Evolutionary conservation across 2,113 vertebrate species (phyloP), one percentile per base, ranked within the genome.

Genomic region (Laterallus jamaicensis): DNA sequence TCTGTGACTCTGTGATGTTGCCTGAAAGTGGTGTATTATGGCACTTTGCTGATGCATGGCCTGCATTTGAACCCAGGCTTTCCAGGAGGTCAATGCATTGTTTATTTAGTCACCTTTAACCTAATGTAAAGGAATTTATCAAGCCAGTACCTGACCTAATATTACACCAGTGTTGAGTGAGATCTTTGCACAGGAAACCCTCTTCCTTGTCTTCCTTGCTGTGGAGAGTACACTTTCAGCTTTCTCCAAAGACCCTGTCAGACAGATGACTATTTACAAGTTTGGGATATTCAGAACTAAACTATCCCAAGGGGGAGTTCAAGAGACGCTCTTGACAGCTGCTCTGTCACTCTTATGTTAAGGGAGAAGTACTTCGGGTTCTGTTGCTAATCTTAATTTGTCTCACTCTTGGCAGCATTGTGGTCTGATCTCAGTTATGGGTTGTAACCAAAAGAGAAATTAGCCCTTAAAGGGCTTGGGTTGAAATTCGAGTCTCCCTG

Each of bases 401-500:
- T 68, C 84, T 96, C 83, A 49, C 4, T 13, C 44, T 91, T 82
- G 80, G 73, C 94, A 92, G 66, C 0, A 0, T 17, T 84, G 85
- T 49, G 67, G 83, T 71, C 89, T 97, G 91, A 82, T 58, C 80
- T 92, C 69, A 91, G 58, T 79, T 68, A 50, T 42, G 81, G 66
- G 62, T 47, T 95, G 84, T 58, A 93, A 92, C 54, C 77, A 92
- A 67, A 89, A 79, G n/a, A 90, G 77, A 66, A 96, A 91, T 95
- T 49, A 92, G 40, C 35, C 44, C 81, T 89, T 64, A n/a, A 52
- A 79, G 86, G 77, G 22, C 35, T 92, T 68, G 74, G 73, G 24
- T 52, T 93, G 93, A 95, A 97, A 96, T 58, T 59, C 49, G 78
- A 87, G 44, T 73, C 89, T 94, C 93, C 81, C 83, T 92, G 83